phyloP scores from a whole-genome alignment of 2,888 invertebrate genomes.

The Folsomia manolachei region DNA sequence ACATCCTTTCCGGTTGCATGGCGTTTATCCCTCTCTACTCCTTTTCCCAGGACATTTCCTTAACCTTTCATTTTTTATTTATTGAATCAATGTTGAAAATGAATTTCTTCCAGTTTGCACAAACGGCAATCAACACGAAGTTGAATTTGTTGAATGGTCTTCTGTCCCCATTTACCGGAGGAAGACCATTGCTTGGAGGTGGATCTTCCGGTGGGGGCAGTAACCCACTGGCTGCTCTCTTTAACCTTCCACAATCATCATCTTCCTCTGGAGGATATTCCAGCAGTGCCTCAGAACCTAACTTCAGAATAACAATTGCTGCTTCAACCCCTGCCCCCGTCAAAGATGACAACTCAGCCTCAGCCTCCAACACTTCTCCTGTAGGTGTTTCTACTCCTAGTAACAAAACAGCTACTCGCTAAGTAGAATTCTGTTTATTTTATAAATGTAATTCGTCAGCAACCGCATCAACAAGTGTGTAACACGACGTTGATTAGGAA shows the following conservation, averaged over 20 bases:
- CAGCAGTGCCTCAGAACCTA: slow-evolving; percentile 48
- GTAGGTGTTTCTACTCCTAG: slow-evolving; percentile 51
- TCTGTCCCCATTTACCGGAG: slow-evolving; percentile 50
- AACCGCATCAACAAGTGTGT: too few relatives aligned
- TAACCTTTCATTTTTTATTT: neutral
- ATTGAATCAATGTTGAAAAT: too few relatives aligned
- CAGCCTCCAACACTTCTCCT: slow-evolving; percentile 42
- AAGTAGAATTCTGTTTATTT: too few relatives aligned
- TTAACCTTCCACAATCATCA: slow-evolving; percentile 25
- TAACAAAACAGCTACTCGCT: slow-evolving; percentile 42
- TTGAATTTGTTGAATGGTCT: slow-evolving; percentile 51
- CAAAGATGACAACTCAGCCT: slow-evolving; percentile 28
- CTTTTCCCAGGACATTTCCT: neutral
- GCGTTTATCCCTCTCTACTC: neutral
- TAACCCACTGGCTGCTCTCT: slow-evolving; percentile 24
- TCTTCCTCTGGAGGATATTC: slow-evolving; percentile 35
- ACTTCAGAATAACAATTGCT: slow-evolving; percentile 50
- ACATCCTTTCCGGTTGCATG: neutral
- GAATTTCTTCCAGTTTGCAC: slow-evolving; percentile 44
- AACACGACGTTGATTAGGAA: too few relatives aligned
- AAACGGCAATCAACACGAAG: slow-evolving; percentile 50
- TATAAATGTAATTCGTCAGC: too few relatives aligned
- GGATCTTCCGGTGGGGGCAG: slow-evolving; percentile 21
- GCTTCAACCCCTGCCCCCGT: slow-evolving; percentile 46
- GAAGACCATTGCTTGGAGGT: slow-evolving; percentile 49